Percentiles rank a stretch among this genome's conserved stretches.
Conservation (phyloP, 2,113 vertebrate genomes). For the Notechis scutatus region DNA sequence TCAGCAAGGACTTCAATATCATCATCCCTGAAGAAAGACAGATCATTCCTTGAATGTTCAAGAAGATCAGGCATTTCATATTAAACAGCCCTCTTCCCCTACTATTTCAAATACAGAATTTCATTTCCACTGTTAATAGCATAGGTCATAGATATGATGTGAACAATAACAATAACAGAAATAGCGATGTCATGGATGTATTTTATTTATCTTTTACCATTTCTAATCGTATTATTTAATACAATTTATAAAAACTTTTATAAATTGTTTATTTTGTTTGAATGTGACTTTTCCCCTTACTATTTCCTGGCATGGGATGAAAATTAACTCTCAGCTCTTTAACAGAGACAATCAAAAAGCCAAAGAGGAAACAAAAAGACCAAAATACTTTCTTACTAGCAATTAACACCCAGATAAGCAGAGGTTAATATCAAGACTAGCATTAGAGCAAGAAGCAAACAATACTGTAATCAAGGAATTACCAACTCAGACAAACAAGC, state of each 20-base stretch:
- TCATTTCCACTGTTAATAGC: not conserved
- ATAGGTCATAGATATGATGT: not conserved
- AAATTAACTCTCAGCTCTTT: not conserved
- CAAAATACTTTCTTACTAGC: too few species aligned
- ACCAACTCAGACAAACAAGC: too few species aligned
- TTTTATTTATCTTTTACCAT: not conserved
- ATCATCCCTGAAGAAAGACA: constrained; percentile 81
- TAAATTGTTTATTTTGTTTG: not conserved
- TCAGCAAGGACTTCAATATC: constrained; percentile 94
- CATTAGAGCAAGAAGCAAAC: too few species aligned
- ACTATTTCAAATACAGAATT: not conserved
- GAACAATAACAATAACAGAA: not conserved
- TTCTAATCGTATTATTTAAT: not conserved
- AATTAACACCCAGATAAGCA: too few species aligned
- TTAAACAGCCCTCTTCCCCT: not conserved
- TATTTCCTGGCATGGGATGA: not conserved
- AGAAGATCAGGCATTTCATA: not conserved
- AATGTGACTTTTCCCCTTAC: not conserved
- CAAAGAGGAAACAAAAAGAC: too few species aligned
- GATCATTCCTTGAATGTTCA: constrained; percentile 16
- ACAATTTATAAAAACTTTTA: not conserved
- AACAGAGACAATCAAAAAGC: too few species aligned
- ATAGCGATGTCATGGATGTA: not conserved
- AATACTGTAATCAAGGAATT: too few species aligned
- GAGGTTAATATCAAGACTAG: too few species aligned